Evolutionary conservation across 2,797 vertebrate species (phyloP), one percentile per base, ranked within the genome.

Genomic region (Halcyon smyrnensis): DNA sequence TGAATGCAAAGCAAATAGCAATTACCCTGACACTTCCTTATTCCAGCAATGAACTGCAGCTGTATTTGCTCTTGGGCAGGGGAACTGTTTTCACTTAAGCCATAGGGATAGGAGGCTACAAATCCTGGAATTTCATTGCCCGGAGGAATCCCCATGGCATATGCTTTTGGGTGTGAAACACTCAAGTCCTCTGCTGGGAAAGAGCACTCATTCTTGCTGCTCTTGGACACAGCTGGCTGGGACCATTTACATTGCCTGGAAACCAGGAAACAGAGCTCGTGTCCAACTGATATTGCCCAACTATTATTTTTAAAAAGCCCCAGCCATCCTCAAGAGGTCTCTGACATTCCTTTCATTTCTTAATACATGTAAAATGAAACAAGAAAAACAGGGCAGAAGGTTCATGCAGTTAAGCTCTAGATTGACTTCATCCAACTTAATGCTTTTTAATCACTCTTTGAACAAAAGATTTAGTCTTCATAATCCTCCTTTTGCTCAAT

Each of bases 401-500:
- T 97, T 97, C 93, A 80, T 84, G 74, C 79, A 95, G 89, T 89
- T 98, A 98, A 98, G 97, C 97, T 95, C 86, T 84, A 93, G 85
- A 93, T 85, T 86, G 94, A 96, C 97, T 98, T 97, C 90, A 97
- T 97, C 95, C 64, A 51, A 97, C 89, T 97, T 97, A 98, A 98
- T 97, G 94, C 97, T 97, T 97, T 98, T 95, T 97, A 98, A 98
- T 98, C 98, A 97, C 91, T 96, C 95, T 97, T 98, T 98, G 98
- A 98, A 98, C 97, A 98, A 98, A 98, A 98, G 97, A 97, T 98
- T 98, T 98, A 97, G 96, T 76, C 92, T 84, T 91, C 71, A 63
- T 97, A 98, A 98, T 98, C 97, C 96, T 97, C 84, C 92, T 97
- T 97, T 97, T 94, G 97, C 96, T 97, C 90, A 97, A 90, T 93